Base-by-base conservation (phyloP, 2,113 vertebrate species). In the Regulus satrapa region DNA sequence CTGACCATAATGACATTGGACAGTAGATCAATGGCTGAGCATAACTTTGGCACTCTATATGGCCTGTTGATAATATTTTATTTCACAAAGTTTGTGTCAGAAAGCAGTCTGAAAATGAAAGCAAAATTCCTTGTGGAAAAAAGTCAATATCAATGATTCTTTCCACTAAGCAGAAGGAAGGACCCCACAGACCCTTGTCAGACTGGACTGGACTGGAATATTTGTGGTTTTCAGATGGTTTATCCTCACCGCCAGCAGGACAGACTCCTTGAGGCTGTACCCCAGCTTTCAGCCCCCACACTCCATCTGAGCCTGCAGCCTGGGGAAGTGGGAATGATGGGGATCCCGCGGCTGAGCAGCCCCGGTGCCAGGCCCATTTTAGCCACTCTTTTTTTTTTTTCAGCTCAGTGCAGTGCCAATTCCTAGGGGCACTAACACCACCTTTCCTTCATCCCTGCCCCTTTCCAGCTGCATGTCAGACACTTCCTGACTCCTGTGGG, bases 101-200 rank as follows among this genome's bases (percentile, higher is more conserved):
- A 86, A 89, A 52, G 41, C 21, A 46, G 46, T 61, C 15, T 14
- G 62, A 75, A 94, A 83, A 89, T 61, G 28, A 83, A 88, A 92
- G 45, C 15, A 77, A 91, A 92, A 96, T 69, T 90, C 55, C 21
- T 80, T 31, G 34, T 54, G 80, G 58, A 76, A 73, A 66, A 38
- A 80, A 80, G 72, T 76, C 51, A 72, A 18, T 88, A 88, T 45
- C 49, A 73, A 36, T 77, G 16, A 77, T 40, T 82, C 59, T 52
- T 92, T 80, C 9, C 54, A 69, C 59, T 54, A 63, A 84, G 63
- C 25, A 79, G 71, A 88, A 76, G 18, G 20, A 72, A 92, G 20
- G 9, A 66, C 23, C 8, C 25, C 31, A 68, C 8, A 52, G 45
- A 68, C 12, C 41, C 58, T 58, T 64, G 41, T 66, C 80, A 78